phyloP scores from a whole-genome alignment of 2,888 invertebrate species.

The Dioctria linearis region DNA sequence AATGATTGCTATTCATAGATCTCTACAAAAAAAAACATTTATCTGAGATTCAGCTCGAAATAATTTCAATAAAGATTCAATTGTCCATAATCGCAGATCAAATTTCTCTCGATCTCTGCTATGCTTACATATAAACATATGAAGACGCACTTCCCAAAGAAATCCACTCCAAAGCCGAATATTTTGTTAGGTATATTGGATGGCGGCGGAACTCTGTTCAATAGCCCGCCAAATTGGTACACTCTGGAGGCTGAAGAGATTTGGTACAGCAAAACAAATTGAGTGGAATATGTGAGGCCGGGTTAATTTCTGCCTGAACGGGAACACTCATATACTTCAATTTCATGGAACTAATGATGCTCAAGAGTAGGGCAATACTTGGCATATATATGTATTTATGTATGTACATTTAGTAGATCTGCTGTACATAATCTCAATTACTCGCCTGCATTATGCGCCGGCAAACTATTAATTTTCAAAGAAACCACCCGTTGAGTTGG shows the following conservation, averaged over 20 bases:
- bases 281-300: conserved; percentile 22
- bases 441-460: conserved; percentile 37
- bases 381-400: not conserved
- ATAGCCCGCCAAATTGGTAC: not conserved
- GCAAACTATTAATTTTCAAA: conserved; percentile 46
- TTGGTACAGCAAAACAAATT: conserved; percentile 8
- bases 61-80: conserved; percentile 12
- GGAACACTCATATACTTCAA: not conserved
- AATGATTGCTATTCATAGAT: no score
- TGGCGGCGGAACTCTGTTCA: not conserved
- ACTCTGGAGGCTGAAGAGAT: not conserved
- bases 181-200: no score
- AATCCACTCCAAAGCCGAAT: not conserved
- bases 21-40: no score
- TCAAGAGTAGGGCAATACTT: not conserved
- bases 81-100: conserved; percentile 38
- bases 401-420: no score
- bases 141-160: conserved; percentile 25
- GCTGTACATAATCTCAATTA: conserved; percentile 32
- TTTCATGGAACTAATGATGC: no score
- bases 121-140: not conserved
- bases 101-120: not conserved
- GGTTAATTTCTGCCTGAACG: conserved; percentile 9
- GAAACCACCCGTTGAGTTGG: conserved; percentile 37
- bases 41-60: not conserved